Evolutionary conservation across 2,113 vertebrate genomes (phyloP).

Genomic region (Phocoena phocoena): DNA sequence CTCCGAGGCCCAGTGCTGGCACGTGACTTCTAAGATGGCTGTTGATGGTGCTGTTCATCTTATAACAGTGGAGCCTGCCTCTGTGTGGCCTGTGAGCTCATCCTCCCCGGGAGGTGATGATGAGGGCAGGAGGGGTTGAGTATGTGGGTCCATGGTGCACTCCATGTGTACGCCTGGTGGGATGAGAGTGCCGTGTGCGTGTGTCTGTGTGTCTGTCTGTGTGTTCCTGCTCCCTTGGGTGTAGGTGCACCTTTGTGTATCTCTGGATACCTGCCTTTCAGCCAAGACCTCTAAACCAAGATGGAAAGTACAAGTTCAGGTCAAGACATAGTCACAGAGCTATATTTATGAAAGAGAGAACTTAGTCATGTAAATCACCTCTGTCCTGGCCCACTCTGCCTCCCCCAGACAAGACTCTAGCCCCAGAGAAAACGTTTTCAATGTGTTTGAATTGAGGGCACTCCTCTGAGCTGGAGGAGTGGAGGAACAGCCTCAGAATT

Average conservation of each 20-base stretch:
- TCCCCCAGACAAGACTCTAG: background rate
- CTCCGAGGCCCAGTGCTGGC: background rate
- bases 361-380: background rate
- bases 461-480: background rate
- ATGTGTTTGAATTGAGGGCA: background rate
- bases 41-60: background rate
- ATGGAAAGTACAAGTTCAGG: background rate
- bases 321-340: background rate
- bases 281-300: background rate
- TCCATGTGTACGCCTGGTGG: accelerated
- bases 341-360: background rate
- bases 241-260: background rate
- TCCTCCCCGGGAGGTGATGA: accelerated
- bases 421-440: background rate
- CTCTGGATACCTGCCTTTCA: background rate
- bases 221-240: too few species aligned
- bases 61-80: background rate
- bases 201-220: too few species aligned
- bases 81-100: background rate
- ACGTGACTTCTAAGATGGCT: background rate
- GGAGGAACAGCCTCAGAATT: background rate
- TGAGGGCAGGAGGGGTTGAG: background rate
- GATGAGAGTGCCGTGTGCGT: background rate
- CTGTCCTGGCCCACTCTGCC: background rate
- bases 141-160: too few species aligned